Base-by-base conservation (phyloP, 2,888 invertebrate genomes). In the Meiosimyza decipiens region DNA sequence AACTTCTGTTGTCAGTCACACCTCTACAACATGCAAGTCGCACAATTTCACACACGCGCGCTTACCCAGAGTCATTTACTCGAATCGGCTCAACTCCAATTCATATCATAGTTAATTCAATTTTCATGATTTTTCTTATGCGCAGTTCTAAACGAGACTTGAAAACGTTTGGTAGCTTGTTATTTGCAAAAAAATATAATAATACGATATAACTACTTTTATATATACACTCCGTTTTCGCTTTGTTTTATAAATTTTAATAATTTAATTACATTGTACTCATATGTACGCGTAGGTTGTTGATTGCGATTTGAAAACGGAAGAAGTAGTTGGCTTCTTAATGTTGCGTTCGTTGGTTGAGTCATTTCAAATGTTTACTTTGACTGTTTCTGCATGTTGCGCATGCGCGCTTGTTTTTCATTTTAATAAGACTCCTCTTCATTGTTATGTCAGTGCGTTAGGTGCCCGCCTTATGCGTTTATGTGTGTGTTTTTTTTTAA, bases 91-190 rank as follows among this genome's bases (percentile, higher is more conserved):
- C 22, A 16, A 57, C 57, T 51, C 51, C 28, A 51, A 51, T 13
- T 33, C 68, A 69, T 33, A 16, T 69, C 60, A 11, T 16, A 69
- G 50, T 13, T 28, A 69, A 60, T 16, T 6, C 59, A 22, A 18
- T 59, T 51, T 69, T 51, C n/a, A 28, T n/a, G 13, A 16, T 28
- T 47, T 28, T 50, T 49, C 9, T n/a, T 52, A 49, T 7, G 63
- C 63, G 40, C 70, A 71, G 72, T 72, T 68, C 52, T 47, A 7
- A 66, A 5, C 50, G 49, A 72, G 72, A 49, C 72, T 22, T 54
- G 47, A 49, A 18, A 67, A 52, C 54, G 60, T 6, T 13, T 54
- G 62, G 67, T 54, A 16, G 18, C n/a, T 54, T 54, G 7, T n/a
- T 12, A 22, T 59, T 71, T 28, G 65, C 65, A 49, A 59, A 22